Percentiles rank a stretch among this genome's conserved stretches.
Conservation (phyloP, 2,113 vertebrate species). For the Hoplias malabaricus region DNA sequence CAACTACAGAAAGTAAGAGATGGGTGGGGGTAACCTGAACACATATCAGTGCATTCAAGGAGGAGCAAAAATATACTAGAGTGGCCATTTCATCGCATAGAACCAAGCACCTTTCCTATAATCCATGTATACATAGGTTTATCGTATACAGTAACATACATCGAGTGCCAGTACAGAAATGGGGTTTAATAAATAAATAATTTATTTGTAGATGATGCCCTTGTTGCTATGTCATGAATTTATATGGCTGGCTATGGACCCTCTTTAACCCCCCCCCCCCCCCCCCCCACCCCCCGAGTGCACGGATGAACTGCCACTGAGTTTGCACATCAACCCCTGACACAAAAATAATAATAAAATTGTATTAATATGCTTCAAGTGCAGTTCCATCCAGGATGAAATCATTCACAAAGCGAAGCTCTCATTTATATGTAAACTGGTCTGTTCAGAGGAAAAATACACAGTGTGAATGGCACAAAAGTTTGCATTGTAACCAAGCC, state of each 20-base stretch:
- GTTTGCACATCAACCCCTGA: neutral
- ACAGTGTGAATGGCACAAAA: conserved; percentile 56
- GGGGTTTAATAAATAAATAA: conserved; percentile 25
- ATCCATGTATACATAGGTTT: neutral
- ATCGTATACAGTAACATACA: conserved; percentile 1
- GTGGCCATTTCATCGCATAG: conserved; percentile 13
- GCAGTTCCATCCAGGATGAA: conserved; percentile 60
- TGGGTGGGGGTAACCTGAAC: neutral
- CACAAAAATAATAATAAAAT: conserved; percentile 15
- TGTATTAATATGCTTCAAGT: conserved; percentile 55
- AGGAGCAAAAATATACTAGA: neutral
- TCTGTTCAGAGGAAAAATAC: conserved; percentile 53
- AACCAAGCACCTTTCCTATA: conserved; percentile 5
- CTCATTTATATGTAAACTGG: conserved; percentile 60
- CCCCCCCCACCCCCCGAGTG: neutral
- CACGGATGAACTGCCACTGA: neutral
- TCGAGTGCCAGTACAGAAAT: neutral
- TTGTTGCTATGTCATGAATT: neutral
- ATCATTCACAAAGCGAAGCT: conserved; percentile 53
- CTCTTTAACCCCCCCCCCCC: neutral
- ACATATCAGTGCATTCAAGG: neutral
- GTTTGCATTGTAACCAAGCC: conserved; percentile 55
- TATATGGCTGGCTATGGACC: neutral
- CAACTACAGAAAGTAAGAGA: conserved; percentile 28
- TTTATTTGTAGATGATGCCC: neutral